A percentile compares a stretch with the other conserved stretches of the same genome.
Conservation (phyloP, 2,888 invertebrate genomes). For the Leptinotarsa rubiginosa region DNA sequence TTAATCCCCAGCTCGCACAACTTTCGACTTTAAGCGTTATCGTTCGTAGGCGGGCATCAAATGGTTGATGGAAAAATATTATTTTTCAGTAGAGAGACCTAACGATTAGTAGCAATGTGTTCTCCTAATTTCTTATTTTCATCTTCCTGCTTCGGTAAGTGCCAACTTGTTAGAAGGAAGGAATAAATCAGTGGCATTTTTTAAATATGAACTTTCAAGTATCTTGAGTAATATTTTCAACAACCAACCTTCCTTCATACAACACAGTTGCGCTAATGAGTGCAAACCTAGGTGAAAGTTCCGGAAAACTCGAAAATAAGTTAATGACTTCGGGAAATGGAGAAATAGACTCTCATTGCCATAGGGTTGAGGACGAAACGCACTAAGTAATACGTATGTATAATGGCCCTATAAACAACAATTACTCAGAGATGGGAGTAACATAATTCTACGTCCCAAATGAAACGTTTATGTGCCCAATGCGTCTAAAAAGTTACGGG, state of each 20-base stretch:
- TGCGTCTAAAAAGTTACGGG: constrained; percentile 4
- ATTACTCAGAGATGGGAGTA: constrained; percentile 49
- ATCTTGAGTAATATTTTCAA: not conserved
- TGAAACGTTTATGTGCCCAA: constrained; percentile 7
- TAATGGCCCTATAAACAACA: constrained; percentile 59
- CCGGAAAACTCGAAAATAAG: not conserved
- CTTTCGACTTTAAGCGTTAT: too few relatives aligned
- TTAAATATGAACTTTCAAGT: too few relatives aligned
- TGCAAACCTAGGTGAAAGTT: not conserved
- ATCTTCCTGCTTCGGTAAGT: too few relatives aligned
- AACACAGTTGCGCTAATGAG: too few relatives aligned
- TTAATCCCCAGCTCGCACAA: too few relatives aligned
- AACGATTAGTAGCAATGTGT: too few relatives aligned
- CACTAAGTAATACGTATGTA: constrained; percentile 59
- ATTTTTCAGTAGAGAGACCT: too few relatives aligned
- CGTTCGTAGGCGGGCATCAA: too few relatives aligned
- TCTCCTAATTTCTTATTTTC: too few relatives aligned
- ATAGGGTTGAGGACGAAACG: constrained; percentile 17
- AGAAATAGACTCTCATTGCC: not conserved
- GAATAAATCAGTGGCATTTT: too few relatives aligned
- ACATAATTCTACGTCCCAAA: constrained; percentile 41
- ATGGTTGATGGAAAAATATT: too few relatives aligned
- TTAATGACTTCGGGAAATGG: not conserved
- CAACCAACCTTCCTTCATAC: not conserved
- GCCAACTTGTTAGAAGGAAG: too few relatives aligned